A percentile compares a stretch with the other conserved stretches of the same genome.
phyloP scores from a whole-genome alignment of 2,113 vertebrate genomes.

The Platysternon megacephalum region DNA sequence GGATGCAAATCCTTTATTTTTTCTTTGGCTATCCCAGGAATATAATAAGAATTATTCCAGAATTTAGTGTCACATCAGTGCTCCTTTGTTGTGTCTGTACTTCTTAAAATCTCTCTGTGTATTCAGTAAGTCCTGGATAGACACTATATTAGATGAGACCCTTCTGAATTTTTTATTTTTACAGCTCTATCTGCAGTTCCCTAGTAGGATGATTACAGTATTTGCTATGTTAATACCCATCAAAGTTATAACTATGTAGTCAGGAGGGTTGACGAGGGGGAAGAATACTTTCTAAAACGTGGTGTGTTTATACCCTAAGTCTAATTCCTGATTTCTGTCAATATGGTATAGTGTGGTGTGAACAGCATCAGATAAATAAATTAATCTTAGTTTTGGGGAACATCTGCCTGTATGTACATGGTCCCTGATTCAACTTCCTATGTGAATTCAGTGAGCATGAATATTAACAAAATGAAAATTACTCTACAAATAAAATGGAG shows the following conservation, averaged over 20 bases:
- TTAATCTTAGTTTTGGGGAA: background rate
- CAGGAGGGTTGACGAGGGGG: background rate
- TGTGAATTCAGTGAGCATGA: background rate
- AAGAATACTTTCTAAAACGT: background rate
- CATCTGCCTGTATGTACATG: background rate
- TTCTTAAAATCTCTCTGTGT: background rate
- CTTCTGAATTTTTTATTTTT: background rate
- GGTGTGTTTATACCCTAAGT: background rate
- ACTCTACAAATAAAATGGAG: background rate
- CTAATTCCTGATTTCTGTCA: background rate
- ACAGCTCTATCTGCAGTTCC: background rate
- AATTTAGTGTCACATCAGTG: background rate
- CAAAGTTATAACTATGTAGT: background rate
- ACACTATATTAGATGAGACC: background rate
- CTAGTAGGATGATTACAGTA: background rate
- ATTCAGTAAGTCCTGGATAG: background rate
- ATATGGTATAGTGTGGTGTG: background rate
- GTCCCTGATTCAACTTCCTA: background rate
- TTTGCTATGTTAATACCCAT: too few species aligned
- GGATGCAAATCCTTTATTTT: background rate
- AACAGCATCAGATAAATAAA: background rate
- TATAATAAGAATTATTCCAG: accelerated
- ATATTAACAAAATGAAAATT: background rate
- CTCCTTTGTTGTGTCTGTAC: accelerated
- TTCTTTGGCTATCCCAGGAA: background rate